Conservation (phyloP, 2,888 invertebrate genomes). For the Pyrrhosoma nymphula region DNA sequence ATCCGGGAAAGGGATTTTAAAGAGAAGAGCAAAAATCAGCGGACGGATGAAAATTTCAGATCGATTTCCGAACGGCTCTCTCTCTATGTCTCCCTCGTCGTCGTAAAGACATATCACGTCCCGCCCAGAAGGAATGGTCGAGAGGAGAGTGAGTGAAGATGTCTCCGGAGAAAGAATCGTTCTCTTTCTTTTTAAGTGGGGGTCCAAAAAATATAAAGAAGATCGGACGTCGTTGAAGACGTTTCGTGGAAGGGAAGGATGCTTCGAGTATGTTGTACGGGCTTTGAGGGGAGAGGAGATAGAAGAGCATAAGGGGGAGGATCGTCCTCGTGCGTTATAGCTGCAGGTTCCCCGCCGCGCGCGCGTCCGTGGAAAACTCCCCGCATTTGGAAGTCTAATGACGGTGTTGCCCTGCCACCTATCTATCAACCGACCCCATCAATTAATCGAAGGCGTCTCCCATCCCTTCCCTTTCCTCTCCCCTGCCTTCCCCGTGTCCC, state of each 20-base stretch:
- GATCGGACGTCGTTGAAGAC: not conserved
- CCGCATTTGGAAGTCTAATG: slow-evolving; percentile 65
- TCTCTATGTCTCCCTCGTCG: not conserved
- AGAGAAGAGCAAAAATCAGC: slow-evolving; percentile 26
- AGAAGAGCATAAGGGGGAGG: not conserved
- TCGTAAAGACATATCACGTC: slow-evolving; percentile 52
- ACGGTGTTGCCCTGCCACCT: slow-evolving; percentile 35
- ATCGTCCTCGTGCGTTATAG: slow-evolving; percentile 36
- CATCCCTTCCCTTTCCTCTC: not conserved
- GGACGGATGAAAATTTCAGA: slow-evolving; percentile 57
- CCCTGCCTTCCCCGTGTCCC: not conserved
- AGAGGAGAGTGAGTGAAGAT: slow-evolving; percentile 24
- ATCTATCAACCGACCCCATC: slow-evolving; percentile 55
- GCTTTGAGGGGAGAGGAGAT: not conserved
- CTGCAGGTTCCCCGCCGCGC: slow-evolving; percentile 23
- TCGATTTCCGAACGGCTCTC: slow-evolving; percentile 2
- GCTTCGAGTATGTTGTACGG: not conserved
- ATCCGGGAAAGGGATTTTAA: not conserved
- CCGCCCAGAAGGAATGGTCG: not conserved
- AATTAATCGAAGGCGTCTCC: slow-evolving; percentile 57
- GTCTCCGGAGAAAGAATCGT: not conserved
- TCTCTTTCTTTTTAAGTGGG: not conserved
- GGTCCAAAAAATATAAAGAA: not conserved
- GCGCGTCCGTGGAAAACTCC: not conserved
- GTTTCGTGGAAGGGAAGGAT: slow-evolving; percentile 30